Evolutionary conservation across 1,140 invertebrate species (phyloP).

Genomic region (Caenorhabditis inopinata): DNA sequence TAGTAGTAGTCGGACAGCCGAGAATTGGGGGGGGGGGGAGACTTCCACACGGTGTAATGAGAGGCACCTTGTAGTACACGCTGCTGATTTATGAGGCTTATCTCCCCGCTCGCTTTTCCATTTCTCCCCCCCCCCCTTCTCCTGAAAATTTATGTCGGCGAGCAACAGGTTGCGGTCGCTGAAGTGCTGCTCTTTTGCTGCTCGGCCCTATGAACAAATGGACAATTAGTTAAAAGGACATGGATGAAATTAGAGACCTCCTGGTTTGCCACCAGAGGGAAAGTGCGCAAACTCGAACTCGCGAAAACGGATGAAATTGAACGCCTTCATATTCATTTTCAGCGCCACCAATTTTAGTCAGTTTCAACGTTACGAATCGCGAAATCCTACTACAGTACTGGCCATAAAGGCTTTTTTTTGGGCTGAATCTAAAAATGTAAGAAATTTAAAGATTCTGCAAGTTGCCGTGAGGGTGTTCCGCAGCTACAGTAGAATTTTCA

Average conservation of each 20-base stretch:
- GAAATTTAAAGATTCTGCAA: too few species aligned
- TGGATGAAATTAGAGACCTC: constrained; percentile 20
- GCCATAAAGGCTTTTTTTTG: too few species aligned
- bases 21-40: too few species aligned
- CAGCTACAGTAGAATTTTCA: too few species aligned
- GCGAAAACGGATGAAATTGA: background rate
- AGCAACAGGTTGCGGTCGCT: background rate
- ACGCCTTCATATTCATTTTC: constrained; percentile 5
- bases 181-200: background rate
- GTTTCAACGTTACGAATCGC: too few species aligned
- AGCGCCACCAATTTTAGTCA: too few species aligned
- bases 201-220: background rate
- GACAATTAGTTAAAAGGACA: background rate
- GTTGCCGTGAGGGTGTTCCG: too few species aligned
- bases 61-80: background rate
- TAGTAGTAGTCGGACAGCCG: background rate
- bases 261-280: too few species aligned
- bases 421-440: too few species aligned
- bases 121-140: background rate
- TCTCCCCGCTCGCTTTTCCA: background rate
- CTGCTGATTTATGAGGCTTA: constrained; percentile 4
- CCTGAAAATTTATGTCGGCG: background rate
- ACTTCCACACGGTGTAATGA: background rate
- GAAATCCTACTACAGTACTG: too few species aligned
- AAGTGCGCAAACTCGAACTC: too few species aligned